Evolutionary conservation across 2,888 invertebrate genomes (phyloP), one percentile per base, ranked within the genome.

Genomic region (Notodonta ziczac): DNA sequence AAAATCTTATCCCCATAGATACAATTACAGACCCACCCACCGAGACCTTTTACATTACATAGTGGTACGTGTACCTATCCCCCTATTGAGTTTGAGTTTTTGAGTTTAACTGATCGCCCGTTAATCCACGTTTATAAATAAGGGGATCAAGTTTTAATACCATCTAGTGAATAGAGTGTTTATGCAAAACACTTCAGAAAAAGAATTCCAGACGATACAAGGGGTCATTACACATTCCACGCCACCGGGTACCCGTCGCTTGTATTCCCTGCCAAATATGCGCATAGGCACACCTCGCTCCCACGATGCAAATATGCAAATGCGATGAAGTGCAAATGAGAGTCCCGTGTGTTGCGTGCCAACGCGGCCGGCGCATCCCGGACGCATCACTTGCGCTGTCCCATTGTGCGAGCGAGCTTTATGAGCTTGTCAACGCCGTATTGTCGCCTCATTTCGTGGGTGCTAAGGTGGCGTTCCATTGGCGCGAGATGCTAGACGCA

Each of bases 241-340:
- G 57, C 57, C 35, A 53, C 64, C 24, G 40, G 39, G 51, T 54
- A 57, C 60, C 58, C 57, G 54, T 58, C 60, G 63, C 69, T 67
- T 61, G 60, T 69, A 65, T 67, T 71, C 70, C 24, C 62, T 73
- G 62, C 73, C 75, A 74, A 79, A 78, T 74, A 73, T 67, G 70
- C 67, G 66, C 65, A 69, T 14, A 60, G 68, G 66, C 65, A 42
- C 44, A 58, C 54, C 54, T 69, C 72, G 78, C 73, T 83, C 80
- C 77, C 85, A 82, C 84, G 82, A 75, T 81, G 80, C 80, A 80
- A 74, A 81, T 73, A 86, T 84, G 86, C 81, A 81, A 84, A 85
- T 85, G 69, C 66, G 73, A 80, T 74, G 67, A 71, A 78, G 81
- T 84, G 85, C 82, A 85, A 87, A 87, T 85, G 85, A 82, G 72